These are phyloP conservation scores for Noctua janthina DNA, from an alignment of 2,888 invertebrate genomes.

Conservation along the genomic window DNA sequence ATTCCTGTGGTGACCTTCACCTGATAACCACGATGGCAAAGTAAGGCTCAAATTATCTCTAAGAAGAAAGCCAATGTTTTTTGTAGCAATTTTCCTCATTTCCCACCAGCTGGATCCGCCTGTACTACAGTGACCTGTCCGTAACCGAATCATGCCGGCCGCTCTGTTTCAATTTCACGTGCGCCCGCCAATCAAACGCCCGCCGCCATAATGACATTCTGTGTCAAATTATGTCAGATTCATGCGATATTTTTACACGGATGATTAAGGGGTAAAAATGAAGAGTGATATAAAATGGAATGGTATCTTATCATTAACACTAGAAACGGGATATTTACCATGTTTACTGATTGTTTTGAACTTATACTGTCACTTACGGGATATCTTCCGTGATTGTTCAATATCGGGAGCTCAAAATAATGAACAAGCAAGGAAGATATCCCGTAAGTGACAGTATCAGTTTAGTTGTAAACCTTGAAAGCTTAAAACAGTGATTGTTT, in stretches of 20 bases:
- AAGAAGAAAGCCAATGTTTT: not conserved
- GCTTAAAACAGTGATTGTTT: too few species aligned
- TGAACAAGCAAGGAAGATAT: too few species aligned
- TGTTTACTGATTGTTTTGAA: too few species aligned
- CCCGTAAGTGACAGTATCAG: too few species aligned
- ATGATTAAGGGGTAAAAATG: constrained; percentile 6
- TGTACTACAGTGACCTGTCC: constrained; percentile 73
- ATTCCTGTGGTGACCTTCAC: not conserved
- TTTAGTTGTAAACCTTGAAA: too few species aligned
- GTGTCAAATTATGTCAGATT: constrained; percentile 36
- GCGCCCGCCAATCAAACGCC: constrained; percentile 74
- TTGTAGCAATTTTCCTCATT: not conserved
- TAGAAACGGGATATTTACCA: too few species aligned
- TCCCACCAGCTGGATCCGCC: constrained; percentile 22
- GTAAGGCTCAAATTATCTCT: not conserved
- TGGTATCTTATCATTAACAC: too few species aligned
- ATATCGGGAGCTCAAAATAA: too few species aligned
- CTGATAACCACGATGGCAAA: not conserved
- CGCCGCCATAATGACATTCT: constrained; percentile 55
- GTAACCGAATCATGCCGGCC: constrained; percentile 77
- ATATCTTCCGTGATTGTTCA: too few species aligned
- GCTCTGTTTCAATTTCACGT: constrained; percentile 84
- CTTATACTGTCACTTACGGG: too few species aligned
- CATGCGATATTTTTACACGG: constrained; percentile 18
- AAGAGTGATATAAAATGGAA: not conserved